phyloP scores from a whole-genome alignment of 2,888 invertebrate genomes.

The Agrochola lota region DNA sequence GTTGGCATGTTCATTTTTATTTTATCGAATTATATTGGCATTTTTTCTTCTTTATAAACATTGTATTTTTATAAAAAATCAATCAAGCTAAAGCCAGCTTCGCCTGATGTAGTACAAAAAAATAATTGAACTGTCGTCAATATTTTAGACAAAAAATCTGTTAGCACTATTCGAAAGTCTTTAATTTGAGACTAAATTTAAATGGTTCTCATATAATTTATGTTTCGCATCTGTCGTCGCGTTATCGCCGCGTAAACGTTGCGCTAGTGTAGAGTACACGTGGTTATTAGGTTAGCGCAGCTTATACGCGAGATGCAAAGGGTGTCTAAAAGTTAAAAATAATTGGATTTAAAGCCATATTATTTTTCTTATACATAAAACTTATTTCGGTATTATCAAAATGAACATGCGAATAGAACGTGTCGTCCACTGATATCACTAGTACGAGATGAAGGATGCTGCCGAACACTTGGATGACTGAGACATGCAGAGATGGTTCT shows the following conservation, averaged over 20 bases:
- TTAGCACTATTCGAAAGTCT: neutral
- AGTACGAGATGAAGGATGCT: conserved; percentile 61
- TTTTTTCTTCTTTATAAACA: neutral
- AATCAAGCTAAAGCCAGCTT: neutral
- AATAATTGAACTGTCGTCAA: neutral
- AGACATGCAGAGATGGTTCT: conserved; percentile 54
- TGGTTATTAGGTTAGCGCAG: neutral
- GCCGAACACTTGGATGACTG: conserved; percentile 68
- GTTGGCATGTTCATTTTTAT: conserved; percentile 58
- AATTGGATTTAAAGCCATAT: neutral
- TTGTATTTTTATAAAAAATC: neutral
- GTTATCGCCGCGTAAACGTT: neutral
- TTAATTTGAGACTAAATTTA: conserved; percentile 5
- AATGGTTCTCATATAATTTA: neutral
- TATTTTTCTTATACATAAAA: neutral
- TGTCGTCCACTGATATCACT: conserved; percentile 68
- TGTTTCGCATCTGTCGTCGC: neutral
- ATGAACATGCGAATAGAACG: conserved; percentile 32
- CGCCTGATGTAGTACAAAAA: conserved; percentile 36
- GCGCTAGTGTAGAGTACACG: neutral
- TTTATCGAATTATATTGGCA: neutral
- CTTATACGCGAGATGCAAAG: neutral
- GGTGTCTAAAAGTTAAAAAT: too few relatives aligned
- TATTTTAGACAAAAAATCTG: conserved; percentile 7
- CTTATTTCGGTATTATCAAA: conserved; percentile 8